Base-by-base conservation (phyloP, 1,140 invertebrate species). In the Manduca sexta region DNA sequence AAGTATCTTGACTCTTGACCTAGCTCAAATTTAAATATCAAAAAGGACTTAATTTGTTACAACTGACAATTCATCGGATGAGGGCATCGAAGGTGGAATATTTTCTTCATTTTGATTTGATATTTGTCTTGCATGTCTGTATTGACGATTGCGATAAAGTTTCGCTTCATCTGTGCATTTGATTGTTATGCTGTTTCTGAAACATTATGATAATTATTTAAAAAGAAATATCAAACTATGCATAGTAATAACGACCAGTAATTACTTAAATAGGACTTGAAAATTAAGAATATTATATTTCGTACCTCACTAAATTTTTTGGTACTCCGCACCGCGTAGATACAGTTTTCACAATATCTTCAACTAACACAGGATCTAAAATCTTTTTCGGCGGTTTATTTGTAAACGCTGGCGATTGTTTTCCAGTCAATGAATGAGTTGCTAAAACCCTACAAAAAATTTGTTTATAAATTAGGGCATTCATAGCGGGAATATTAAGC, bases 321-420 rank as follows among this genome's bases (percentile, higher is more conserved):
- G 65, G 51, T 2, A 84, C 78, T 10, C 56, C 60, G 39, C 79
- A 84, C 43, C 59, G 54, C 16, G 72, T 44, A 2, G 70, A 64
- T n/a, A 86, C 80, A 2, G 71, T 80, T 10, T 58, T 62, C 14
- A 86, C 70, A 26, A 86, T 85, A 40, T 86, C 84, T 4, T 73
- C 56, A 10, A 86, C 72, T 21, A 77, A 39, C 40, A 64, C 61
- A 0, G 74, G 60, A 52, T 85, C 70, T 7, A 86, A 49, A 35
- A 60, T 63, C 52, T 73, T 65, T 42, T 77, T 73, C 5, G 71
- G 60, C 12, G 69, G 69, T 35, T 60, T 67, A 35, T 74, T 60
- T 5, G 51, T 35, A 48, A 72, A 74, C 1, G 70, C 66, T 15
- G 74, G 67, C 0, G 71, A 74, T 38, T 60, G 69, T 52, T 84